These are phyloP conservation scores for Lamproptera curius DNA, from an alignment of 2,888 invertebrate species.

Conservation along the genomic window DNA sequence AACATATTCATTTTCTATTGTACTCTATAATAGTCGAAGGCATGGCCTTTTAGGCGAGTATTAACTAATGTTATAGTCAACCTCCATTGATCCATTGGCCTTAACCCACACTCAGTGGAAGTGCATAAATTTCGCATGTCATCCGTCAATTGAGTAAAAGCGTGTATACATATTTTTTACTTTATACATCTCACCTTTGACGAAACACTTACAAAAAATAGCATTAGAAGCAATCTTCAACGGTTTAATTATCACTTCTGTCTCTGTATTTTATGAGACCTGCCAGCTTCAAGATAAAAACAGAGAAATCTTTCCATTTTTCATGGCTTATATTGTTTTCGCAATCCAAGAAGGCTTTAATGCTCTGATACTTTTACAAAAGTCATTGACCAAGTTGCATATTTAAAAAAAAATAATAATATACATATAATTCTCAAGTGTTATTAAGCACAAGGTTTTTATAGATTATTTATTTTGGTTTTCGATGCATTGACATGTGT, in stretches of 20 bases:
- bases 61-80: constrained; percentile 5
- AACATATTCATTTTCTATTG: no score
- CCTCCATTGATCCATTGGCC: constrained; percentile 9
- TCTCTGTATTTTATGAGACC: constrained; percentile 4
- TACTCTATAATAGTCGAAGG: no score
- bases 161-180: background rate
- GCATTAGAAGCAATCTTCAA: background rate
- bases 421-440: constrained; percentile 26
- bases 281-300: constrained; percentile 12
- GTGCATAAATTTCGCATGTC: constrained; percentile 12
- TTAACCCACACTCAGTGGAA: constrained; percentile 8
- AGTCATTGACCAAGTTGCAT: constrained; percentile 35
- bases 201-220: background rate
- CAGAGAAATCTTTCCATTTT: constrained; percentile 21
- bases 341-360: constrained; percentile 29
- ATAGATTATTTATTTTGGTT: constrained; percentile 20
- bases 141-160: constrained; percentile 3
- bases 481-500: constrained; percentile 12
- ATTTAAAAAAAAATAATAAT: constrained; percentile 28
- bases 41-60: background rate
- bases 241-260: constrained; percentile 1
- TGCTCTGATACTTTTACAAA: constrained; percentile 35
- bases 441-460: constrained; percentile 31
- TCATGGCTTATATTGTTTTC: constrained; percentile 31
- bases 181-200: background rate